Base-by-base conservation (phyloP, 2,797 vertebrate species). In the Cossypha dichroa region DNA sequence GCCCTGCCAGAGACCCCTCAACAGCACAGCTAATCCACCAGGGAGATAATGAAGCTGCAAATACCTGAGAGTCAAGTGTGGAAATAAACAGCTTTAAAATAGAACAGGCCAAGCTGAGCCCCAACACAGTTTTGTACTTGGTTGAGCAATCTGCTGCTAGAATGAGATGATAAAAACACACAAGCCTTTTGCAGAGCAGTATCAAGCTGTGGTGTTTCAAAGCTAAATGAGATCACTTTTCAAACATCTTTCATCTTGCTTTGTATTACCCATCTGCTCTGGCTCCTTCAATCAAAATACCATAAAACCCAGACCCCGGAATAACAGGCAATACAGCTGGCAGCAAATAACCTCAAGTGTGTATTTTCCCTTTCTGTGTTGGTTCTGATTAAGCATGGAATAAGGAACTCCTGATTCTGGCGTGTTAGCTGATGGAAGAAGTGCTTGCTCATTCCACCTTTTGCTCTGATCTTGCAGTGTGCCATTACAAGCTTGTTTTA, bases 41-140 rank as follows among this genome's bases (percentile, higher is more conserved):
- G 62, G 59, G 15, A 92, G 87, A 81, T 91, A 74, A 85, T 11
- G 52, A 90, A 89, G 63, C 88, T 88, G 26, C 81, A 88, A 91
- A 88, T 88, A 91, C 78, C 90, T 72, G 75, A 69, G 86, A 79
- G 70, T 73, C 59, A 63, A 83, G 54, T 15, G 60, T 74, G 88
- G 68, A 73, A 88, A 64, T 74, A 94, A 95, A 94, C 76, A 77
- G 52, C 73, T 80, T 90, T 83, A 90, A 93, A 90, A 92, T 67
- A 88, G 93, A 96, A 43, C 73, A 14, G 62, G 22, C 92, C 49
- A 23, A 51, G 64, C 8, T 80, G 72, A 83, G 29, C 85, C 70
- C 81, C 88, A 68, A 66, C 5, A 1, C 34, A 56, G 80, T 52
- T 88, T 46, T 63, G 64, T 73, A 33, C 72, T 94, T 78, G 55